Base-by-base conservation (phyloP, 1,140 invertebrate genomes). In the Drosophila gunungcola region DNA sequence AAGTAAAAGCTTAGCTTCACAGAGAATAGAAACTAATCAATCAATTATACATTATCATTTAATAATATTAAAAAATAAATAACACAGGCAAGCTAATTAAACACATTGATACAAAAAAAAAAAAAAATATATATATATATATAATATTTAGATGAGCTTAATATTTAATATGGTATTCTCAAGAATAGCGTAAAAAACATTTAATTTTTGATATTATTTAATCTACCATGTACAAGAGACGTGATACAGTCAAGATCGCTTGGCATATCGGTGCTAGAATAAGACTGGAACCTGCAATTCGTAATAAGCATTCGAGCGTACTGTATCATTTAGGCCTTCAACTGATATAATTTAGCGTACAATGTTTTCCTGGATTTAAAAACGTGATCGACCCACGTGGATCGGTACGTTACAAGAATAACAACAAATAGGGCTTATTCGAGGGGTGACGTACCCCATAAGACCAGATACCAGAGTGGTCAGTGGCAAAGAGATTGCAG, bases 361-460 rank as follows among this genome's bases (percentile, higher is more conserved):
- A 38, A 16, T 51, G 46, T 42, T 67, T 67, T 67, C 45, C 42
- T 68, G 39, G 10, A 56, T 70, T 29, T 16, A 72, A 34, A 81
- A 83, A 72, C 76, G 80, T 84, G 80, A 84, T 84, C 70, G 56
- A 34, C 42, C 80, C 80, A 84, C 76, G 80, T 84, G 80, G 48
- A 57, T 46, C 45, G 51, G 32, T 32, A 32, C 42, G 43, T 27
- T 32, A 32, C 29, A 7, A 32, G 29, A 32, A 12, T 27, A 34
- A 29, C n/a, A 34, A 1, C 36, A 27, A 55, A 68, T 54, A 45
- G 42, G 63, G 61, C 21, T 65, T 53, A 45, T 64, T 61, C 29
- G 39, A 64, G 61, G 61, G 61, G 61, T 48, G 61, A 52, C 61
- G 61, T 68, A 52, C 61, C 61, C 36, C 34, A 68, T 45, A 65